Conservation (phyloP, 2,888 invertebrate genomes). For the Zygothrica quintamaculata region DNA sequence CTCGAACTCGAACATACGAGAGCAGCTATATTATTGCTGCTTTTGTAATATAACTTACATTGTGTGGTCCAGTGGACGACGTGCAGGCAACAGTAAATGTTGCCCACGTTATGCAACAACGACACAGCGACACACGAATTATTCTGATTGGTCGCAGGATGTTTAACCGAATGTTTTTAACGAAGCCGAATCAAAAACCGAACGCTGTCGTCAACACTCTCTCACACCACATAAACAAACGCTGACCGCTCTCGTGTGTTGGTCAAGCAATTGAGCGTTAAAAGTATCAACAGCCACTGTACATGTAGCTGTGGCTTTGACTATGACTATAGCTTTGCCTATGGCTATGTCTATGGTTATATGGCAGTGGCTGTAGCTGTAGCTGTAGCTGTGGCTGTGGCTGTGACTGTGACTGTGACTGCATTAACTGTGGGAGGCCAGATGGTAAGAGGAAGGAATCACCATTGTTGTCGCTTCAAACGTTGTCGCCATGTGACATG, state of each 20-base stretch:
- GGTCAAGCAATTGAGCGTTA: constrained; percentile 53
- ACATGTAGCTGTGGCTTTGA: background rate
- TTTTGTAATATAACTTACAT: constrained; percentile 56
- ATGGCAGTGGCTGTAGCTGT: no score
- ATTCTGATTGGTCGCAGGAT: constrained; percentile 67
- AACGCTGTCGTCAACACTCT: constrained; percentile 15
- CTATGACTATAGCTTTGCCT: constrained; percentile 4
- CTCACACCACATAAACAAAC: constrained; percentile 12
- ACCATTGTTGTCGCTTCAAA: constrained; percentile 18
- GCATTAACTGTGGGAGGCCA: constrained; percentile 21
- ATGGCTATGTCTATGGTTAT: no score
- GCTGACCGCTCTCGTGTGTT: constrained; percentile 33
- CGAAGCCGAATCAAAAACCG: constrained; percentile 23
- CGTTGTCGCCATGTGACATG: constrained; percentile 25
- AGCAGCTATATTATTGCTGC: constrained; percentile 38
- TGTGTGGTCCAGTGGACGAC: constrained; percentile 44
- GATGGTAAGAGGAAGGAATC: constrained; percentile 41
- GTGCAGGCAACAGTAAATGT: constrained; percentile 52
- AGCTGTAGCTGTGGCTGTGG: background rate
- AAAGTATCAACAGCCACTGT: constrained; percentile 18
- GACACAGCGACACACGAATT: constrained; percentile 41
- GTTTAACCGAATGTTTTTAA: constrained; percentile 3
- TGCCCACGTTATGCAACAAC: constrained; percentile 69
- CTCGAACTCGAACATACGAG: constrained; percentile 8
- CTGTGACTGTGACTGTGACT: constrained; percentile 5